Conservation (phyloP, 2,888 invertebrate species). For the Alitta virens region DNA sequence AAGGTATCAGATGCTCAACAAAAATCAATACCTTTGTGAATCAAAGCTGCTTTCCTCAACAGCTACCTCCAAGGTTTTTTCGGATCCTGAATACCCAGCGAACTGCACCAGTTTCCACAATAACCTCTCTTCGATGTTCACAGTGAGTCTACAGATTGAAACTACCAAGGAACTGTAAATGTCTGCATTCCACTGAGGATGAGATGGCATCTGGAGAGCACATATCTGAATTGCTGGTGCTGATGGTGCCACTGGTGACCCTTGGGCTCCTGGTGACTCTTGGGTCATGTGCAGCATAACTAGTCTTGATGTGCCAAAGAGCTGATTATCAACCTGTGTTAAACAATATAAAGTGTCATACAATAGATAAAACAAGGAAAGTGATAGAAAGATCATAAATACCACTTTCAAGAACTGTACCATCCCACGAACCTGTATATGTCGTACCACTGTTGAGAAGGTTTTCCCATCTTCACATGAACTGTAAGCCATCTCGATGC, state of each 20-base stretch:
- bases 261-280: slow-evolving; percentile 26
- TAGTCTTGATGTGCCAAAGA: slow-evolving; percentile 80
- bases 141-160: slow-evolving; percentile 76
- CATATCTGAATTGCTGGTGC: slow-evolving; percentile 71
- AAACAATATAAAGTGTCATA: background rate
- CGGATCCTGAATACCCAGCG: slow-evolving; percentile 60
- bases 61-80: slow-evolving; percentile 59
- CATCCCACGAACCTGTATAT: no score
- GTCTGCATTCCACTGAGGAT: slow-evolving; percentile 74
- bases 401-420: no score
- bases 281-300: slow-evolving; percentile 67
- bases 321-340: slow-evolving; percentile 75
- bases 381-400: no score
- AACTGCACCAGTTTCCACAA: slow-evolving; percentile 69
- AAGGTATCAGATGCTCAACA: no score
- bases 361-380: no score
- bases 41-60: slow-evolving; percentile 78
- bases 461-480: slow-evolving; percentile 22
- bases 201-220: slow-evolving; percentile 67
- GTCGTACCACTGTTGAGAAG: no score
- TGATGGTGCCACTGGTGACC: slow-evolving; percentile 52
- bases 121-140: slow-evolving; percentile 84
- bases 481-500: slow-evolving; percentile 54
- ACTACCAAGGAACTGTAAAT: slow-evolving; percentile 84
- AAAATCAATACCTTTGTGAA: slow-evolving; percentile 66